phyloP scores from a whole-genome alignment of 2,797 vertebrate genomes.

The Clarias fuscus region DNA sequence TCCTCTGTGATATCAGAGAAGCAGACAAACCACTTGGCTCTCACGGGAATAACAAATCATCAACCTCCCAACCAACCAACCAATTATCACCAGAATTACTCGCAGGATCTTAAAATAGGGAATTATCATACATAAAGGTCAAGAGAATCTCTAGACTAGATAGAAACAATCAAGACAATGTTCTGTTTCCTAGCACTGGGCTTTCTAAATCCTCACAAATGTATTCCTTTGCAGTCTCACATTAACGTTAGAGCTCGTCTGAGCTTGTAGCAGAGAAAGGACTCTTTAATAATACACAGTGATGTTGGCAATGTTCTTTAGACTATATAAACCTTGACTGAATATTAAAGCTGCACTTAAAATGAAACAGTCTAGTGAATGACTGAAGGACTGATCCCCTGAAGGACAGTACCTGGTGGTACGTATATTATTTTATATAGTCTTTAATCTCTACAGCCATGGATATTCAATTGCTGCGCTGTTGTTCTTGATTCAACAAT shows the following conservation, averaged over 20 bases:
- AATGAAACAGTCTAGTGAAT: conserved; percentile 2
- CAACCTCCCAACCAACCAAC: background rate
- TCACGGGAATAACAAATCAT: background rate
- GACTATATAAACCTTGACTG: conserved; percentile 32
- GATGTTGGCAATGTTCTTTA: conserved; percentile 2
- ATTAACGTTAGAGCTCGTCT: conserved; percentile 12
- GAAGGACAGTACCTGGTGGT: conserved; percentile 7
- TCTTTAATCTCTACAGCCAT: no score
- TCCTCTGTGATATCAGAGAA: background rate
- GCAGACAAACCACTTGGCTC: background rate
- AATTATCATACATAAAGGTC: conserved; percentile 8
- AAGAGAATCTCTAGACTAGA: conserved; percentile 18
- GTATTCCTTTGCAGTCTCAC: background rate
- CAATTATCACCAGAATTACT: background rate
- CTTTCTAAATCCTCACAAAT: conserved; percentile 24
- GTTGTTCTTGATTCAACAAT: conserved; percentile 1
- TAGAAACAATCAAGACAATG: background rate
- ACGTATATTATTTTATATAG: background rate
- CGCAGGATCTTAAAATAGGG: background rate
- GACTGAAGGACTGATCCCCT: conserved; percentile 13
- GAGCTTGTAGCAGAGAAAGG: conserved; percentile 4
- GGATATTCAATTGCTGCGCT: background rate
- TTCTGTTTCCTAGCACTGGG: conserved; percentile 1
- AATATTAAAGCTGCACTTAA: conserved; percentile 34
- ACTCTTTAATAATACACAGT: conserved; percentile 29